Conservation (phyloP, 2,797 vertebrate species). For the Micrastur ruficollis region DNA sequence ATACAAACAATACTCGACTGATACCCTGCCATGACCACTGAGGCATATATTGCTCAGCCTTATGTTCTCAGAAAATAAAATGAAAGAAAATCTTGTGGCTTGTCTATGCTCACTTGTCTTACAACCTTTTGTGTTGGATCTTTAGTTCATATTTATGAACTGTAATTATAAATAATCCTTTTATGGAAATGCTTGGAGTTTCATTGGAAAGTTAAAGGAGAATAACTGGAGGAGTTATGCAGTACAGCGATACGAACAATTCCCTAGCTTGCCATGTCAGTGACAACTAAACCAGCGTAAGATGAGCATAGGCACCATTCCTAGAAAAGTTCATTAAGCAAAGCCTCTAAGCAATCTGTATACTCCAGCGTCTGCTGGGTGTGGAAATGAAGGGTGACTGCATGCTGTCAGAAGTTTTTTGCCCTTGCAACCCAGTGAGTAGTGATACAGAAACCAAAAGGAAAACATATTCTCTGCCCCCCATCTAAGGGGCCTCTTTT, state of each 20-base stretch:
- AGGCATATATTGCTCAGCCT: not conserved
- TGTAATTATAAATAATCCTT: not conserved
- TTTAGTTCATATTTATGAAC: not conserved
- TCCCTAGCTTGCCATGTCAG: not conserved
- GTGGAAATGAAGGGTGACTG: not conserved
- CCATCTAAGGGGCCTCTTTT: not conserved
- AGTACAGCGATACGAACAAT: not conserved
- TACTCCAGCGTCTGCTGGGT: fast-evolving
- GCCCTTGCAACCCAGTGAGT: not conserved
- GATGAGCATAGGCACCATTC: not conserved
- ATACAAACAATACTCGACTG: not conserved
- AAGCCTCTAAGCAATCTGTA: not conserved
- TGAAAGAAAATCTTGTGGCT: fast-evolving
- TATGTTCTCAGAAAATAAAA: not conserved
- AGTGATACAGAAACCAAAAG: not conserved
- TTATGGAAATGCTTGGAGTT: not conserved
- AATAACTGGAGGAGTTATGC: not conserved
- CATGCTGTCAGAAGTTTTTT: not conserved
- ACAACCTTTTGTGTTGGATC: not conserved
- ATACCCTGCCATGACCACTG: not conserved
- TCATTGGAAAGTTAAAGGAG: not conserved
- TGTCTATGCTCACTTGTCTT: not conserved
- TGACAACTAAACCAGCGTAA: not conserved
- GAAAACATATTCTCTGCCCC: not conserved
- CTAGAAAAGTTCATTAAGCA: not conserved